Evolutionary conservation across 2,888 invertebrate genomes (phyloP).

Genomic region (Sphinx pinastri): DNA sequence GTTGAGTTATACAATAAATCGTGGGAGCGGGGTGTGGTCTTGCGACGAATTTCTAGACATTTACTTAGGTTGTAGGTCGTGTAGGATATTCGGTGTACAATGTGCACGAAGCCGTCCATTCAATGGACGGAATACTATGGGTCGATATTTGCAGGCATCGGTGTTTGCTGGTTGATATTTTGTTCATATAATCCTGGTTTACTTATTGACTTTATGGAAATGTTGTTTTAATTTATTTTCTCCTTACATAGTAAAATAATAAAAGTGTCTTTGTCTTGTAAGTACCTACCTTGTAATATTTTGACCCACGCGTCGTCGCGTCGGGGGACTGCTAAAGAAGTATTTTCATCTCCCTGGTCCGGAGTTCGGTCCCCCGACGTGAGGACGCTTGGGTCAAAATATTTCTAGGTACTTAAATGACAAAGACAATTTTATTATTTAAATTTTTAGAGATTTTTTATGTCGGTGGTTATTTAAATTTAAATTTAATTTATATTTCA

Average conservation of each 20-base stretch:
- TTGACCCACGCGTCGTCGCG: too few relatives aligned
- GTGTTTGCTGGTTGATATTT: neutral
- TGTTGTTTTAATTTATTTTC: neutral
- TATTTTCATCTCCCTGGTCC: too few relatives aligned
- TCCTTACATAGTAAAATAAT: neutral
- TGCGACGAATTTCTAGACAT: constrained; percentile 16
- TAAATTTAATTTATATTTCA: too few relatives aligned
- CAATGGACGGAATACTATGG: neutral
- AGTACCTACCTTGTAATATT: too few relatives aligned
- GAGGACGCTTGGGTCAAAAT: too few relatives aligned
- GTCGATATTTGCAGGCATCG: neutral
- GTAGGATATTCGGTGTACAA: neutral
- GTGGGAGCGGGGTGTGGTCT: constrained; percentile 7
- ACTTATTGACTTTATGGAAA: neutral
- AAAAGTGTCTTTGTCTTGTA: too few relatives aligned
- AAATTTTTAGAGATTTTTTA: too few relatives aligned
- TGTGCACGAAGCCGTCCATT: neutral
- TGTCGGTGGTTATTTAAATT: too few relatives aligned
- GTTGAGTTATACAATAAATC: constrained; percentile 19
- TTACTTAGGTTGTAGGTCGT: constrained; percentile 16
- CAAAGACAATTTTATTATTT: too few relatives aligned
- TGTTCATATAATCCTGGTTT: neutral
- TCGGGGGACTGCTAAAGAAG: too few relatives aligned
- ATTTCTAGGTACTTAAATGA: too few relatives aligned
- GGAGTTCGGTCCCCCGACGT: too few relatives aligned